phyloP scores from a whole-genome alignment of 2,113 vertebrate species.

The Desmodus rotundus region DNA sequence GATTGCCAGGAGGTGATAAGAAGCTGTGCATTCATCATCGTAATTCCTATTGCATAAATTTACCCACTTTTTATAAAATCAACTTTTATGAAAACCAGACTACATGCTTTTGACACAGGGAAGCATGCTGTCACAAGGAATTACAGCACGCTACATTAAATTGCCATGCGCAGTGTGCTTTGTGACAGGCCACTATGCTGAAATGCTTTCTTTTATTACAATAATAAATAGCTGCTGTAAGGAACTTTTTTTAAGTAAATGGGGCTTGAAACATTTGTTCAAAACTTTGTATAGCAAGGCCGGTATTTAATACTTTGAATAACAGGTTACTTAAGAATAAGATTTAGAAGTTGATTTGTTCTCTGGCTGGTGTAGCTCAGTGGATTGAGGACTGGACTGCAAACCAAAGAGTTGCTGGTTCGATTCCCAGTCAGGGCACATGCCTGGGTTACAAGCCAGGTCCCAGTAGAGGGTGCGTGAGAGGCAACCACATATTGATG shows the following conservation, averaged over 20 bases:
- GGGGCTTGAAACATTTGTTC: background rate
- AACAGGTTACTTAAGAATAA: conserved; percentile 5
- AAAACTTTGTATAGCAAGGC: background rate
- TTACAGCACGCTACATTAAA: background rate
- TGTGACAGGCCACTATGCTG: background rate
- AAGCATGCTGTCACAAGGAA: background rate
- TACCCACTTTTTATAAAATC: conserved; percentile 15
- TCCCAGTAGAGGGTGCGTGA: too few species aligned
- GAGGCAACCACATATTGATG: too few species aligned
- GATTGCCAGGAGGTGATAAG: background rate
- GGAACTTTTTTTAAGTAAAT: background rate
- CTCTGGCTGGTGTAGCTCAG: too few species aligned
- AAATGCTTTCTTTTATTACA: background rate
- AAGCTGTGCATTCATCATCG: background rate
- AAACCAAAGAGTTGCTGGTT: too few species aligned
- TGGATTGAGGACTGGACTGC: too few species aligned
- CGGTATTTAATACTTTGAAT: background rate
- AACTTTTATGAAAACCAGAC: conserved; percentile 16
- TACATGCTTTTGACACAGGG: background rate
- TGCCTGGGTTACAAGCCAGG: too few species aligned
- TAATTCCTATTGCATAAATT: background rate
- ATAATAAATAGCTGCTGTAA: conserved; percentile 10
- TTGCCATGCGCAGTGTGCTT: background rate
- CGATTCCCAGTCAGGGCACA: too few species aligned
- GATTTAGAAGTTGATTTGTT: background rate